A percentile compares a stretch with the other conserved stretches of the same genome.
Conservation (phyloP, 2,113 vertebrate species). For the Apodemus sylvaticus region DNA sequence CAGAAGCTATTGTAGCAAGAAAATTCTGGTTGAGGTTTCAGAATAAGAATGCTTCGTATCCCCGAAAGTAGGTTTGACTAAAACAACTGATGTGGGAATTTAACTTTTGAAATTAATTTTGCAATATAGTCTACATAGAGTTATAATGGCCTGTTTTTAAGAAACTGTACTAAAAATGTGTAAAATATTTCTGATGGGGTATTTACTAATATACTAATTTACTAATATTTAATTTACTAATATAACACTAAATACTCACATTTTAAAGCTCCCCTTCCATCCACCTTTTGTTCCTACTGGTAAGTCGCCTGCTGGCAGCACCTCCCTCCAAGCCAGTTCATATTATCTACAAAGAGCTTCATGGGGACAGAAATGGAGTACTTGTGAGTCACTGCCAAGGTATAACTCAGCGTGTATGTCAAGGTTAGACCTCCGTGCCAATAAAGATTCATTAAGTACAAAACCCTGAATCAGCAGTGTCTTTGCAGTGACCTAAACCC, state of each 20-base stretch:
- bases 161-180: background rate
- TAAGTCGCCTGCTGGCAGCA: background rate
- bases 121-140: background rate
- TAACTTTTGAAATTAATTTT: constrained; percentile 1
- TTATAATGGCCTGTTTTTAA: background rate
- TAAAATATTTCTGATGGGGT: background rate
- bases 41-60: background rate
- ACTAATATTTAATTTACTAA: no score
- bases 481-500: constrained; percentile 83
- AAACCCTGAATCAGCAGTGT: constrained; percentile 84
- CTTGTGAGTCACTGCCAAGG: constrained; percentile 67
- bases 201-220: background rate
- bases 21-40: background rate
- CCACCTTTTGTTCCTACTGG: background rate
- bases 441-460: constrained; percentile 86
- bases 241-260: background rate
- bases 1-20: background rate
- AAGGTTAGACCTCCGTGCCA: constrained; percentile 84
- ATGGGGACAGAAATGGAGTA: constrained; percentile 20
- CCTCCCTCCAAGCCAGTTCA: background rate
- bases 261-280: background rate
- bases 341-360: constrained; percentile 64
- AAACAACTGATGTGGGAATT: background rate
- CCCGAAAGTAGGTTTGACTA: background rate
- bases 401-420: constrained; percentile 80